phyloP scores from a whole-genome alignment of 2,888 invertebrate species.

The Drosophila neonasuta region DNA sequence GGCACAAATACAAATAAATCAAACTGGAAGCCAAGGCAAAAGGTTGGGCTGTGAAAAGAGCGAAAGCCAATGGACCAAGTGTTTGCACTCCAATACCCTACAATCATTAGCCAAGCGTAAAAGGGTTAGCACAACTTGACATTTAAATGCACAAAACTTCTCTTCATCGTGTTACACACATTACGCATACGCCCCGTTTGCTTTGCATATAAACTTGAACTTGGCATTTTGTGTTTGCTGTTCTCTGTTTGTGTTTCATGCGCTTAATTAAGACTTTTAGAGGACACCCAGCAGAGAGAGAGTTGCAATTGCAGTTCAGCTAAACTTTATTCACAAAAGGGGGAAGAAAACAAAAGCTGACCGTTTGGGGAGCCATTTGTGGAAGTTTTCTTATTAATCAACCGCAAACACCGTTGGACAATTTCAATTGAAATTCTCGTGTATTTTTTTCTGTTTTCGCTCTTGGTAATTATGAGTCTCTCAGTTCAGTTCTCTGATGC shows the following conservation, averaged over 20 bases:
- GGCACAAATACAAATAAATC: slow-evolving; percentile 41
- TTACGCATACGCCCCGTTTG: slow-evolving; percentile 66
- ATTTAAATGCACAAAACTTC: slow-evolving; percentile 5
- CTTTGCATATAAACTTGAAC: slow-evolving; percentile 41
- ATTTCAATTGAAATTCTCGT: slow-evolving; percentile 29
- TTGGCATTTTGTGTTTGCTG: slow-evolving; percentile 20
- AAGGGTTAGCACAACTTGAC: neutral
- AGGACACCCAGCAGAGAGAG: neutral
- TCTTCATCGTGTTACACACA: slow-evolving; percentile 11
- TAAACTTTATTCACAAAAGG: slow-evolving; percentile 5
- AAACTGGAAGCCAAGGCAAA: slow-evolving; percentile 29
- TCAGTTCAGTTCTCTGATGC: slow-evolving; percentile 11
- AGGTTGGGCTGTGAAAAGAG: slow-evolving; percentile 23
- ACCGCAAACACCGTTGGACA: slow-evolving; percentile 19
- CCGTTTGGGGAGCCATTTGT: slow-evolving; percentile 17
- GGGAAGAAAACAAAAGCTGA: neutral
- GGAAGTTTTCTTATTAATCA: slow-evolving; percentile 36
- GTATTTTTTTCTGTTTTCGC: slow-evolving; percentile 18
- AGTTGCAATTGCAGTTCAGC: slow-evolving; percentile 33
- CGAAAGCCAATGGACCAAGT: slow-evolving; percentile 26
- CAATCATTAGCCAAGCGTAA: slow-evolving; percentile 2
- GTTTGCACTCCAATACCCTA: slow-evolving; percentile 21
- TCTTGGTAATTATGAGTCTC: slow-evolving; percentile 42
- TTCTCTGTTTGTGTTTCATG: slow-evolving; percentile 3
- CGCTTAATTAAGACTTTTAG: slow-evolving; percentile 30